Percentiles rank a stretch among this genome's conserved stretches.
These are phyloP conservation scores for Vireo altiloquus DNA, from an alignment of 2,113 vertebrate genomes.

Conservation along the genomic window DNA sequence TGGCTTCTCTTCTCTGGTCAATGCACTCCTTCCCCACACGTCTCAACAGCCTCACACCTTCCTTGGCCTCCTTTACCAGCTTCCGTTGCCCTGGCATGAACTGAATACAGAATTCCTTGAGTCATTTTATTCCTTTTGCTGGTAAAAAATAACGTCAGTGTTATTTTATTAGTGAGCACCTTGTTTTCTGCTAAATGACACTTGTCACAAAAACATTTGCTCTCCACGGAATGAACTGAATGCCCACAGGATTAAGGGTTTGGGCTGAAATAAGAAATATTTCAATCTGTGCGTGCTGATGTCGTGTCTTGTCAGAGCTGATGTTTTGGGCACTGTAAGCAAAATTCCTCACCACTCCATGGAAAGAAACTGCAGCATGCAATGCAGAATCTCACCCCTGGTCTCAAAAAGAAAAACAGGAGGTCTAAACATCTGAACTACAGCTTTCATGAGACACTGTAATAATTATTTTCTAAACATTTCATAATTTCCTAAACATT, in stretches of 20 bases:
- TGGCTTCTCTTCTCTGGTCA: conserved; percentile 72
- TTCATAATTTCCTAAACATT: neutral
- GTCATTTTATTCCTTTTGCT: neutral
- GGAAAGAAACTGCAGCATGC: neutral
- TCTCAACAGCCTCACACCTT: conserved; percentile 78
- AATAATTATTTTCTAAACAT: neutral
- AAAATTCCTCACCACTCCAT: neutral
- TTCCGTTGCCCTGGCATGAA: conserved; percentile 75
- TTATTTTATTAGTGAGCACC: neutral
- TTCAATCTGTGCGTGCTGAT: neutral
- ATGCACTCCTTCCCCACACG: conserved; percentile 82
- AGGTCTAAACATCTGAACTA: neutral
- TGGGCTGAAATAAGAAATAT: neutral
- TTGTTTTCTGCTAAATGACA: neutral
- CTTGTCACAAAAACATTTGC: neutral
- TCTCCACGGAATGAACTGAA: neutral
- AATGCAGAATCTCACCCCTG: neutral
- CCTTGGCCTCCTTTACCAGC: conserved; percentile 73
- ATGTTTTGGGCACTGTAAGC: neutral
- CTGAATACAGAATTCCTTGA: conserved; percentile 41
- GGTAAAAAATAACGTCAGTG: neutral
- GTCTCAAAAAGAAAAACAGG: neutral
- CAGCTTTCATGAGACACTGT: neutral
- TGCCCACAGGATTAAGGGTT: neutral
- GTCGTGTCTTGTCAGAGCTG: neutral